Evolutionary conservation across 2,797 vertebrate species (phyloP), one percentile per base, ranked within the genome.

Genomic region (Vultur gryphus): DNA sequence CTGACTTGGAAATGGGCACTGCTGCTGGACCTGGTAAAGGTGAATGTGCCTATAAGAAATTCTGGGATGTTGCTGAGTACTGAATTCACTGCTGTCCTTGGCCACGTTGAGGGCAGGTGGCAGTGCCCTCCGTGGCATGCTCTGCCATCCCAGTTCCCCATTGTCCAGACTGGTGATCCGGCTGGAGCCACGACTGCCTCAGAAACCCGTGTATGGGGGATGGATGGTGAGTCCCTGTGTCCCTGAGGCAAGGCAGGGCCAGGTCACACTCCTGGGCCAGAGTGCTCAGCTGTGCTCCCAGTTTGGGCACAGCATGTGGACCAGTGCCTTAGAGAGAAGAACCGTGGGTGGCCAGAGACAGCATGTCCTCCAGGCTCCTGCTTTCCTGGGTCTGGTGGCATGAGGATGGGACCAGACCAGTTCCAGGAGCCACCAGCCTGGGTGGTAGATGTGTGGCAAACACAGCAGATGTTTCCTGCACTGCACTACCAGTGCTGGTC

Each of bases 121-220:
- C 71, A 81, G 52, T 61, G 67, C 26, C 81, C 76, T 80, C 55
- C 3, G 5, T 9, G 39, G 11, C 28, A 7, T 4, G 7, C 21
- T 51, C 59, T 77, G 71, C 69, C 33, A 39, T 13, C 49, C 73
- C 83, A 64, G 46, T 12, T 77, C 39, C n/a, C 55, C 14, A 3
- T 10, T 29, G n/a, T 7, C 54, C 55, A 39, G 39, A 10, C 64
- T 41, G 58, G 14, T 31, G 55, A 44, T 35, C 37, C 4, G 2
- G 54, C 69, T 48, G 49, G 62, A 58, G 24, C 14, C 64, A 35
- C 2, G 1, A 1, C 43, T 73, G 62, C 52, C 71, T 41, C 70
- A 80, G 46, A 20, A 54, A 20, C 9, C 44, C 18, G 2, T 5
- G 28, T 4, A 0, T 4, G 23, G 33, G 29, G 26, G 41, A 29